phyloP scores from a whole-genome alignment of 2,113 vertebrate genomes.

The Datnioides undecimradiatus region DNA sequence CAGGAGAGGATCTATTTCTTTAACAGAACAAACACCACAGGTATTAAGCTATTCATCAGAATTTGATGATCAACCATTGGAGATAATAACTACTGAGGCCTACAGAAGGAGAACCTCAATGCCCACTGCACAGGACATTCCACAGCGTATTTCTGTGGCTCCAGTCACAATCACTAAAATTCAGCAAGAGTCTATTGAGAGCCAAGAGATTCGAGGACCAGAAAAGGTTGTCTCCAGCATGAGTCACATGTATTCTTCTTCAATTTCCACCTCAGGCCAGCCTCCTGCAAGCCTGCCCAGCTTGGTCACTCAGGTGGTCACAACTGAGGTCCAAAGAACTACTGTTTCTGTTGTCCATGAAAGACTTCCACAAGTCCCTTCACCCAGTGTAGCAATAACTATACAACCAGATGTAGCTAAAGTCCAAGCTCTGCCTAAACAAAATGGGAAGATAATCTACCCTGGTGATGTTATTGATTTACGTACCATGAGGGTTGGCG shows the following conservation, averaged over 20 bases:
- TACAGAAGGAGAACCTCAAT: constrained; percentile 65
- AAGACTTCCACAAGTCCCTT: constrained; percentile 80
- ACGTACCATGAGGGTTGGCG: constrained; percentile 88
- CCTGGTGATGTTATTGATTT: constrained; percentile 92
- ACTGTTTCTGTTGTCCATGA: constrained; percentile 86
- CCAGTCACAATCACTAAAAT: constrained; percentile 79
- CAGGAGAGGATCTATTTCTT: constrained; percentile 51
- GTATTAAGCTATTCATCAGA: constrained; percentile 64
- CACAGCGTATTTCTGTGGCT: constrained; percentile 50
- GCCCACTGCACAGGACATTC: constrained; percentile 60
- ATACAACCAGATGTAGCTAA: constrained; percentile 82
- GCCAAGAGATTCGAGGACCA: constrained; percentile 84
- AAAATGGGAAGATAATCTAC: constrained; percentile 87
- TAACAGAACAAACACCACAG: constrained; percentile 56
- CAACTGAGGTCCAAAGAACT: constrained; percentile 86
- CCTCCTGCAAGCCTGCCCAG: constrained; percentile 79
- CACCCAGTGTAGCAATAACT: constrained; percentile 79
- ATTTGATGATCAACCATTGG: constrained; percentile 70
- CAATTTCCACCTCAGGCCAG: constrained; percentile 83
- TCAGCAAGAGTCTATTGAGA: constrained; percentile 87
- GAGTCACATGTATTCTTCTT: constrained; percentile 85
- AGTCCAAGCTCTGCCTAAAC: constrained; percentile 83
- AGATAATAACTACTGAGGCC: constrained; percentile 70
- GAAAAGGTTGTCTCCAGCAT: constrained; percentile 84
- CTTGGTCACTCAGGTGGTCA: constrained; percentile 85